Base-by-base conservation (phyloP, 2,888 invertebrate species). In the Drosophila multiciliata region DNA sequence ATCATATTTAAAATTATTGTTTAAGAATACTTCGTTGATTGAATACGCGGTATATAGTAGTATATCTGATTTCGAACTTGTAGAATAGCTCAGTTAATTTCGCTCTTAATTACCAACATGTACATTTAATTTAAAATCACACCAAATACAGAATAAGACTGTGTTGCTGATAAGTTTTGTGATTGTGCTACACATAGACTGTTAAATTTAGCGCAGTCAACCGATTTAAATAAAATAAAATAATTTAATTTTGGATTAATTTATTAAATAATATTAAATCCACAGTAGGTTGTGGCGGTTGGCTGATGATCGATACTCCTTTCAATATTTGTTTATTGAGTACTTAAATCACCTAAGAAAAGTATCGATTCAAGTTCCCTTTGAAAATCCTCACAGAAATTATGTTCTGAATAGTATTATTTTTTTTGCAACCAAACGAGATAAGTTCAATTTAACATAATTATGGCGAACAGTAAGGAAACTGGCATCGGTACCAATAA, bases 401-500 rank as follows among this genome's bases (percentile, higher is more conserved):
- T 11, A 32, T 38, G 23, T 9, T 15, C 23, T 36, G 11, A 1
- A 32, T 38, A 12, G n/a, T 60, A 29, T 4, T 59, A 33, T 69
- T 33, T 36, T 36, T 32, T 7, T 9, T 5, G 45, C 20, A 38
- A 48, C 8, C 38, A 48, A 40, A 15, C 3, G 17, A n/a, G 33
- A 3, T n/a, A 3, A 29, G 3, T 17, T 20, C 11, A 23, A 26
- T 20, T 49, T 38, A 38, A 40, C 12, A 40, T 2, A 42, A 66
- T 40, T 23, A 89, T 89, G 90, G 45, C 66, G 23, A 53, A 48
- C 3, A 70, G 52, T 49, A 87, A 78, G 58, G 86, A 87, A 35
- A 66, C 75, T 40, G 59, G 75, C 7, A 59, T 49, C 2, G 85
- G 75, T 7, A 81, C 81, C 7, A 85, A 80, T 53, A 52, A 75